Evolutionary conservation across 2,113 vertebrate species (phyloP).

Genomic region (Nettapus auritus): DNA sequence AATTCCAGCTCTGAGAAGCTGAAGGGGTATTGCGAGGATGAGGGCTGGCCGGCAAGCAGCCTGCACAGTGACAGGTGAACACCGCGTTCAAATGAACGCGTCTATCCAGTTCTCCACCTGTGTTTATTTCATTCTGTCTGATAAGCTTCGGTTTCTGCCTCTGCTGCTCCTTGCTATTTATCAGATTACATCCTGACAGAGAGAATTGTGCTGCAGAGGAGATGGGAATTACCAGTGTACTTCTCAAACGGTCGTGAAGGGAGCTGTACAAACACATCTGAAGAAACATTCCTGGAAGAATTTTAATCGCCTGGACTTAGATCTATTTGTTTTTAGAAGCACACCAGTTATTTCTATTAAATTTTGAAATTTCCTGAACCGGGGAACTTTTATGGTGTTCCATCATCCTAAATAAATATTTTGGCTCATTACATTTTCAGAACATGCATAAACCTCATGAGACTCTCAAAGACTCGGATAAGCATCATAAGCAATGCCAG

Average conservation of each 20-base stretch:
- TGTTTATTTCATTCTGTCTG: neutral
- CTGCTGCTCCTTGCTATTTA: neutral
- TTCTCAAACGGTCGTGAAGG: neutral
- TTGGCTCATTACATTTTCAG: neutral
- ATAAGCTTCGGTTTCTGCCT: neutral
- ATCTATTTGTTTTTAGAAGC: neutral
- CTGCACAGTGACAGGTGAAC: neutral
- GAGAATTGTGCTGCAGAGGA: neutral
- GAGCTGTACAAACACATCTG: neutral
- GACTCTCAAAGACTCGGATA: neutral
- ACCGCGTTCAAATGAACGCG: neutral
- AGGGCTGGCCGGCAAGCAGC: neutral
- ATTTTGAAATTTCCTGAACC: neutral
- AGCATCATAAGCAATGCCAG: neutral
- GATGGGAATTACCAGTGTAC: neutral
- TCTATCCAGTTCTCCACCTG: neutral
- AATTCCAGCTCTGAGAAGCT: neutral
- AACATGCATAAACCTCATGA: neutral
- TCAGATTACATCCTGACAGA: neutral
- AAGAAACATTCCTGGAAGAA: neutral
- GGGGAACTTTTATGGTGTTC: neutral
- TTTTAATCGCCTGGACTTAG: neutral
- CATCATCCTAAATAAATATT: neutral
- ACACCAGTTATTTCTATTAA: neutral
- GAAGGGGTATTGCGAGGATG: fast-evolving